phyloP scores from a whole-genome alignment of 2,113 vertebrate species.

The Petaurus breviceps region DNA sequence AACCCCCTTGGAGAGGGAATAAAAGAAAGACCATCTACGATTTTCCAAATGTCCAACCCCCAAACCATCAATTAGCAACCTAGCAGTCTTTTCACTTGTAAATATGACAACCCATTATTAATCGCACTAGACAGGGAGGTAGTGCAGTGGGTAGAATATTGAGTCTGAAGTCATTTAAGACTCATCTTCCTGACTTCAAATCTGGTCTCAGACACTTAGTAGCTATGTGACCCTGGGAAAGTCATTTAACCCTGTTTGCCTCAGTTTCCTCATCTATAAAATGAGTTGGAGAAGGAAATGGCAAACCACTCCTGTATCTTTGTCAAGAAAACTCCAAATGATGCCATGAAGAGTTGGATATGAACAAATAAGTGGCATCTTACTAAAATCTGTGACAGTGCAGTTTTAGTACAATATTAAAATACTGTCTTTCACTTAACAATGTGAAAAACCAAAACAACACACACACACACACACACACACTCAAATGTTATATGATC shows the following conservation, averaged over 20 bases:
- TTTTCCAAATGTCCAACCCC: constrained; percentile 65
- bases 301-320: no score
- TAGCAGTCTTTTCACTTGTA: constrained; percentile 46
- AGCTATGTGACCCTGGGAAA: no score
- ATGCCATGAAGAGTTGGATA: no score
- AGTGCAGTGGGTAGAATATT: no score
- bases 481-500: constrained; percentile 77
- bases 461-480: constrained; percentile 75
- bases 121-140: background rate
- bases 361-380: constrained; percentile 10
- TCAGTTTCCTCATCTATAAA: no score
- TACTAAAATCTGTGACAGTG: constrained; percentile 73
- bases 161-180: no score
- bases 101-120: constrained; percentile 42
- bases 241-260: no score
- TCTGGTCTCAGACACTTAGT: no score
- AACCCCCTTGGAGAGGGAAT: constrained; percentile 42
- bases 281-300: no score
- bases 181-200: no score
- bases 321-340: no score
- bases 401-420: constrained; percentile 74
- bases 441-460: constrained; percentile 62
- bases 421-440: constrained; percentile 70
- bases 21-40: constrained; percentile 64
- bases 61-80: constrained; percentile 32